Evolutionary conservation across 64 coral and sea anemone genomes (phyloP), one percentile per base, ranked within the genome.

Genomic region (Pocillopora damicornis): DNA sequence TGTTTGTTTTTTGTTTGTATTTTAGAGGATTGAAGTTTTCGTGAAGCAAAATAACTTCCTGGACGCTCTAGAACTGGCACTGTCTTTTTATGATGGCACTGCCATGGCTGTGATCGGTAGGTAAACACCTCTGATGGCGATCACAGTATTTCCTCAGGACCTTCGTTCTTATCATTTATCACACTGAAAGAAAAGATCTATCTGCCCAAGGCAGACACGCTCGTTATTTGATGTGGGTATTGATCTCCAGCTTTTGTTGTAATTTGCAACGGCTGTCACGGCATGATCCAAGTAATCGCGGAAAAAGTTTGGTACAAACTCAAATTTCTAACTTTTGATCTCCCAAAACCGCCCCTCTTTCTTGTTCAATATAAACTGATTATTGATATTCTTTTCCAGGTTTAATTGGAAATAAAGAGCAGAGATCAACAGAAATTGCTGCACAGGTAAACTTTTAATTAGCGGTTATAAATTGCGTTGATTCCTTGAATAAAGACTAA

Each of bases 71-170:
- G 77, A 95, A 74, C 82, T 99, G 65, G 93, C 90, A 0, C 88
- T 95, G 84, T 99, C 97, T 4, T 99, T 99, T 76, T 93, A 99
- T 42, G 89, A 90, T 61, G 90, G 90, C 35, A 93, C 90, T 36
- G 97, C 93, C 3, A 95, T 90, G 90, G 97, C 90, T 59, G 88
- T 99, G 12, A 74, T 99, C 13, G 97, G 97, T 93, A 76, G 75
- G 93, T 89, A 72, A 1, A 58, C 13, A 35, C 26, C 15, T 67
- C 36, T 16, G 11, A 64, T 35, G 30, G 30, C 30, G 37, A 65
- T 57, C 42, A 51, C 2, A 51, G 42, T 30, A 30, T 30, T 30
- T 30, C 30, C 30, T 30, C 30, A 30, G 30, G 30, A 30, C 30
- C 30, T 30, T 30, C 30, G 30, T 30, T 30, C 30, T 30, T 30